A percentile compares a stretch with the other conserved stretches of the same genome.
These are phyloP conservation scores for Xanthia icteritia DNA, from an alignment of 2,888 invertebrate species.

Conservation along the genomic window DNA sequence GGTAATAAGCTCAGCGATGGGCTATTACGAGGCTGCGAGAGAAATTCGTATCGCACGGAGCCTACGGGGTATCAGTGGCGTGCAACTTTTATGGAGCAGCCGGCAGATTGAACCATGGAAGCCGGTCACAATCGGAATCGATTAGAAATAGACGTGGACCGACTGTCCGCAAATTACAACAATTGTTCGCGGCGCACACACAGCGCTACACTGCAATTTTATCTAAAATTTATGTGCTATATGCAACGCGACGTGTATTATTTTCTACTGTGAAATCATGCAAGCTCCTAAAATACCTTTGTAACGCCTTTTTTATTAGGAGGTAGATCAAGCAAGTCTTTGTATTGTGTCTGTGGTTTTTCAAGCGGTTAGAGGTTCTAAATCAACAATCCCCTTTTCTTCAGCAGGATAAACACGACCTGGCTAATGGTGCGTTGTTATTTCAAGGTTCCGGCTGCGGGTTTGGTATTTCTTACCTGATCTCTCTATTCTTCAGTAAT, in stretches of 20 bases:
- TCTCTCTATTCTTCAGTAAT: constrained; percentile 46
- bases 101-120: constrained; percentile 76
- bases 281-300: not conserved
- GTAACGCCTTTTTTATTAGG: constrained; percentile 40
- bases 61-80: constrained; percentile 79
- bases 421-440: constrained; percentile 84
- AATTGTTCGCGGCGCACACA: constrained; percentile 73
- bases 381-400: constrained; percentile 81
- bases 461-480: constrained; percentile 63
- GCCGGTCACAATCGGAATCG: constrained; percentile 82
- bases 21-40: constrained; percentile 85
- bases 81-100: constrained; percentile 82
- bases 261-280: constrained; percentile 29
- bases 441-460: constrained; percentile 75
- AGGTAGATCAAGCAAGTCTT: constrained; percentile 29
- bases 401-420: constrained; percentile 74
- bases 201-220: constrained; percentile 41
- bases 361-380: constrained; percentile 73
- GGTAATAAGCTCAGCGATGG: constrained; percentile 89
- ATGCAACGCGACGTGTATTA: constrained; percentile 38
- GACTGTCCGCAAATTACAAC: constrained; percentile 82
- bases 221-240: constrained; percentile 33
- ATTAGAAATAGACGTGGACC: constrained; percentile 80
- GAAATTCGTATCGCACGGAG: constrained; percentile 84
- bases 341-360: constrained; percentile 63